Evolutionary conservation across 2,113 vertebrate species (phyloP), one percentile per base, ranked within the genome.

Genomic region (Bubo blakistoni): DNA sequence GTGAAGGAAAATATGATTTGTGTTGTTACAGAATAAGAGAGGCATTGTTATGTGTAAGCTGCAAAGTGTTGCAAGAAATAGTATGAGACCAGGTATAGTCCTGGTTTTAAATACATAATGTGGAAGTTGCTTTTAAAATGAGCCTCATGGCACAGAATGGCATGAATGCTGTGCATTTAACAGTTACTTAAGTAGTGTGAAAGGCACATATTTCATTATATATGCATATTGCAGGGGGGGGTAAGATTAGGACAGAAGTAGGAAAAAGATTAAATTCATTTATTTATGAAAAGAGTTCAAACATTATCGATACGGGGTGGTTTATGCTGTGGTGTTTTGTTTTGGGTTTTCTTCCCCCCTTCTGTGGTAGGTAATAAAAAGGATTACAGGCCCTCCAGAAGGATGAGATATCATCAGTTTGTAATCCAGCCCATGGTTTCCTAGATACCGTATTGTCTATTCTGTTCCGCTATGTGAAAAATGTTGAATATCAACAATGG

Each of bases 401-500:
- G 98, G 98, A 98, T 97, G 98, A 99, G 99, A 99, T 99, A 99
- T 98, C 98, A 99, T 99, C 99, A 98, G 98, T 98, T 98, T 99
- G 98, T 99, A 99, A 99, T 99, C 99, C 98, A 98, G 98, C 98
- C 99, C 99, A 74, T 98, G 99, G 99, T 99, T 99, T 99, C 99
- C 99, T 98, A 98, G 98, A 99, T 99, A 99, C 99, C 99, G 98
- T 99, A 99, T 99, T 99, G 99, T 99, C 99, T 99, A 99, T 99
- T 99, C 99, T 99, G 99, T 99, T 99, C 99, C 98, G 99, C 99
- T 99, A 99, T 99, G 99, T 99, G 99, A 99, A 99, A 99, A 99
- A 99, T 99, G 99, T 99, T 99, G 99, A 99, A 99, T 99, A 99
- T 99, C 99, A 99, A 99, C 99, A 99, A 99, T 99, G 99, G 99